Evolutionary conservation across 2,888 invertebrate species (phyloP), one percentile per base, ranked within the genome.

Genomic region (Platycheirus rosarum): DNA sequence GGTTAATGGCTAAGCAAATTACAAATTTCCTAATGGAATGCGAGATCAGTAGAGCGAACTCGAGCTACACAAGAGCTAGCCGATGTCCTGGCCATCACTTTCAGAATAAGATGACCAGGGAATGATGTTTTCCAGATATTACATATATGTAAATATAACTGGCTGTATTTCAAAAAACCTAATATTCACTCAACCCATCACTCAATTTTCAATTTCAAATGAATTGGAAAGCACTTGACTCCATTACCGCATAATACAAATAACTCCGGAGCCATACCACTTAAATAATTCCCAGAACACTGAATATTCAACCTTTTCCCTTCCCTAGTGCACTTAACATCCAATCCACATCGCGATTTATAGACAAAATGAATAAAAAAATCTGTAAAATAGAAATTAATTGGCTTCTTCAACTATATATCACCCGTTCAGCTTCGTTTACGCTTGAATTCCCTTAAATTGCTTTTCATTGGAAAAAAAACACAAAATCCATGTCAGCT

Each of bases 361-460:
- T 29, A 29, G n/a, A 18, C 26, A 42, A 42, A 42, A 42, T n/a
- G 29, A 57, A 26, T 14, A 2, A 20, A 20, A 51, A 29, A 4
- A 37, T 2, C 14, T 29, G 37, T 26, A 42, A 74, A 57, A 48
- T 35, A n/a, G n/a, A 37, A 60, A 53, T 46, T 63, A 76, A 70
- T 76, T 76, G 76, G 48, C 63, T 76, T 57, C 48, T 53, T 48
- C 40, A 63, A 42, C 60, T 32, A 37, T 37, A 11, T 20, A 11
- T 29, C 4, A 37, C 1, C 4, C 23, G 16, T 42, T 32, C 55
- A 63, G 18, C 13, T 44, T 60, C 60, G 29, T 40, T 62, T 49
- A 71, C 49, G 65, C 65, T 57, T 65, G 77, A 71, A 49, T 13
- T 48, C 57, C 55, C 42, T 63, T 49, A 23, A 65, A 63, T 76